phyloP scores from a whole-genome alignment of 2,113 vertebrate genomes.

The Aldabrachelys gigantea region DNA sequence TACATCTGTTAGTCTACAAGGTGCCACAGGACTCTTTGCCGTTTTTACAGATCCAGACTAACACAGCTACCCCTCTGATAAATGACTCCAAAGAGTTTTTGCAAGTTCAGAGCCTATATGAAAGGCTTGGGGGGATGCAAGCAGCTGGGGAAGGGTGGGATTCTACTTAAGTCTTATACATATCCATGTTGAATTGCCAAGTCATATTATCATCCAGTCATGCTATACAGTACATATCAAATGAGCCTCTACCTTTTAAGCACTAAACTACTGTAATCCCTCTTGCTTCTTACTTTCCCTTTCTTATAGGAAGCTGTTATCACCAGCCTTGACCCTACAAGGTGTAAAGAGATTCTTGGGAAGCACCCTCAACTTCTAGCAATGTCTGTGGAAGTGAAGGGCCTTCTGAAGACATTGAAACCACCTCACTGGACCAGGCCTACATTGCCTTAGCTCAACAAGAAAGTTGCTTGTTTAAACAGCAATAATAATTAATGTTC shows the following conservation, averaged over 20 bases:
- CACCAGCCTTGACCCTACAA: neutral
- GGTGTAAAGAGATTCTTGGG: neutral
- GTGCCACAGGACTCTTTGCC: too few species aligned
- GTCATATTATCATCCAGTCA: neutral
- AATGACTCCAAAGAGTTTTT: neutral
- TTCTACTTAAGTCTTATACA: neutral
- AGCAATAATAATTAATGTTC: neutral
- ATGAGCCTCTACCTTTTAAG: neutral
- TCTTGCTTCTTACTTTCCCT: neutral
- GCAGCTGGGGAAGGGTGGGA: neutral
- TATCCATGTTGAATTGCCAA: fast-evolving
- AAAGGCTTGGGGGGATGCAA: neutral
- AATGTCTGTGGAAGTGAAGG: neutral
- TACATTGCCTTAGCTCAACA: neutral
- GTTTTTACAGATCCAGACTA: too few species aligned
- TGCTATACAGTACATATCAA: neutral
- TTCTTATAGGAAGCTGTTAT: neutral
- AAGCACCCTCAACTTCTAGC: neutral
- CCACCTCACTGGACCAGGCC: neutral
- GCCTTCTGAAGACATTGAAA: fast-evolving
- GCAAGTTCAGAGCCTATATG: neutral
- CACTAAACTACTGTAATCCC: neutral
- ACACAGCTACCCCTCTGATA: too few species aligned
- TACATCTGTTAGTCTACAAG: too few species aligned
- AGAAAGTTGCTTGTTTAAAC: neutral